These are phyloP conservation scores for Dryobates pubescens DNA, from an alignment of 2,797 vertebrate genomes.

Conservation along the genomic window DNA sequence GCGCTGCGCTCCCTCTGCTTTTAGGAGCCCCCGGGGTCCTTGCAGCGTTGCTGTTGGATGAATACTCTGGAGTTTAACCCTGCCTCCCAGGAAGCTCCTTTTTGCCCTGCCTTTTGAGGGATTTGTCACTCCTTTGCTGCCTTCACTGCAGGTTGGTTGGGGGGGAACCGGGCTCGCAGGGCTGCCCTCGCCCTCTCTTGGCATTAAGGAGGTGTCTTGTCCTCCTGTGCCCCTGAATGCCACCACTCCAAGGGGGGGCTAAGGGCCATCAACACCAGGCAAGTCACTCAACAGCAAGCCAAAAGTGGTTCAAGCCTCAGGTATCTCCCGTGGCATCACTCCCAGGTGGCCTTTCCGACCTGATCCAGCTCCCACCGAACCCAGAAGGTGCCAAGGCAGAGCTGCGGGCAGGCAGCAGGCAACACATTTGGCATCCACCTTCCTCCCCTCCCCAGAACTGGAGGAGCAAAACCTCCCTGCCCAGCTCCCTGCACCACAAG, in stretches of 20 bases:
- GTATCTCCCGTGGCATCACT: rapidly evolving
- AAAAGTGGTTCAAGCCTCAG: not conserved
- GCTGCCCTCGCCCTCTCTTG: not conserved
- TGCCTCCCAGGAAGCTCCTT: not conserved
- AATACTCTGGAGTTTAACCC: not conserved
- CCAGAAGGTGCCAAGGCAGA: not conserved
- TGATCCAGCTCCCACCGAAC: rapidly evolving
- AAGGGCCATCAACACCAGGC: not conserved
- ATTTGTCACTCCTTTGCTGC: not conserved
- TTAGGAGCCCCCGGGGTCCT: constrained; percentile 14
- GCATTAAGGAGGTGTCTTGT: rapidly evolving
- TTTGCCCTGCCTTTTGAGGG: not conserved
- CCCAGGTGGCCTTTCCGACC: rapidly evolving
- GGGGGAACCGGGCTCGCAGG: rapidly evolving
- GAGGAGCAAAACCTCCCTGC: not conserved
- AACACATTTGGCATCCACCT: rapidly evolving
- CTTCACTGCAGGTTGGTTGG: rapidly evolving
- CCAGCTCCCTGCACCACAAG: not conserved
- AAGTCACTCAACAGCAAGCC: rapidly evolving
- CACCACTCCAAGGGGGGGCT: not conserved
- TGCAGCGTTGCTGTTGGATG: not conserved
- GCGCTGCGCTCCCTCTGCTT: not conserved
- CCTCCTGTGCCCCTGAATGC: not conserved
- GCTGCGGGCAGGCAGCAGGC: not conserved
- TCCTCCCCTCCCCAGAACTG: not conserved